phyloP scores from a whole-genome alignment of 2,797 vertebrate species.

The Saguinus oedipus region DNA sequence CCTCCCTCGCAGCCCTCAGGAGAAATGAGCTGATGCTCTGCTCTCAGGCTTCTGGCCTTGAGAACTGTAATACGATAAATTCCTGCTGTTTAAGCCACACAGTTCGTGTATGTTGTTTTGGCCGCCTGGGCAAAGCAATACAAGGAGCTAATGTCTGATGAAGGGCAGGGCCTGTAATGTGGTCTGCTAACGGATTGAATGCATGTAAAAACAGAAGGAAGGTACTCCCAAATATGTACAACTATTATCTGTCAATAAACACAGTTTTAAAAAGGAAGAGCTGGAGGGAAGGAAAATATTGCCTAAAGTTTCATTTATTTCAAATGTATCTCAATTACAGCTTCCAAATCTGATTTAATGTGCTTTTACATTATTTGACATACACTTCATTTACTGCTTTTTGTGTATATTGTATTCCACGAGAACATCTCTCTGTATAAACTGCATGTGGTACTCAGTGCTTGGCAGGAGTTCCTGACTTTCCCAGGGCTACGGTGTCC shows the following conservation, averaged over 20 bases:
- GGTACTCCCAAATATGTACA: background rate
- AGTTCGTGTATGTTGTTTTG: too few species aligned
- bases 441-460: background rate
- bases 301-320: background rate
- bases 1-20: background rate
- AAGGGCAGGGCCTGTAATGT: background rate
- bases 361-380: background rate
- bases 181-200: background rate
- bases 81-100: fast-evolving
- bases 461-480: background rate
- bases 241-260: background rate
- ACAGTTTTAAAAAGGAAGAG: background rate
- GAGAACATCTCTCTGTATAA: too few species aligned
- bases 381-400: too few species aligned
- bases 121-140: background rate
- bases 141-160: background rate
- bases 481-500: too few species aligned
- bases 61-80: background rate
- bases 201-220: background rate
- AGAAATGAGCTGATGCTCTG: background rate
- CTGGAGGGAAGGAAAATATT: background rate
- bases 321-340: background rate
- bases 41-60: background rate
- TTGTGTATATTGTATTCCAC: too few species aligned
- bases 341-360: background rate